Evolutionary conservation across 2,888 invertebrate species (phyloP).

Genomic region (Zygothrica quintamaculata): DNA sequence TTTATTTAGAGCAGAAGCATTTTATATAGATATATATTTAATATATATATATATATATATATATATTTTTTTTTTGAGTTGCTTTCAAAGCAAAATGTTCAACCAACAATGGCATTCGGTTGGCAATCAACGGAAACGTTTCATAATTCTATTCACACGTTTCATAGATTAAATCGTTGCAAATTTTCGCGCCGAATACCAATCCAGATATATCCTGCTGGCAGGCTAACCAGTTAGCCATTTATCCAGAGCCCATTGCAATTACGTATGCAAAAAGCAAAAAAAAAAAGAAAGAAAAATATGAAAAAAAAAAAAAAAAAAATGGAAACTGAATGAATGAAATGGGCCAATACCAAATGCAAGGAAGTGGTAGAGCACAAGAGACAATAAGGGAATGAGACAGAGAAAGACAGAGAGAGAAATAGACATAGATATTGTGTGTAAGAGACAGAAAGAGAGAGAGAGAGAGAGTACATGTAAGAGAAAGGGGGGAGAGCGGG

Average conservation of each 20-base stretch:
- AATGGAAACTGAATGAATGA: too few species aligned
- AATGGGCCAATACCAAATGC: constrained; percentile 33
- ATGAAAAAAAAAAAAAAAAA: too few species aligned
- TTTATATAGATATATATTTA: too few species aligned
- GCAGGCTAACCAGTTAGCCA: constrained; percentile 3
- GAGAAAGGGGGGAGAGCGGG: background rate
- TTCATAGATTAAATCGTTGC: constrained; percentile 37
- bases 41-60: too few species aligned
- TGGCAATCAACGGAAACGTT: constrained; percentile 34
- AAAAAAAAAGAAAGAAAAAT: too few species aligned
- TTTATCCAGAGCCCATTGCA: constrained; percentile 21
- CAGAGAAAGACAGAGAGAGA: background rate
- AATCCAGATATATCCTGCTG: constrained; percentile 21
- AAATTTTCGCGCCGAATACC: constrained; percentile 40
- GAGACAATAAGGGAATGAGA: constrained; percentile 3
- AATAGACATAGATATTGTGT: too few species aligned
- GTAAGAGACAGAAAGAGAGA: constrained; percentile 7
- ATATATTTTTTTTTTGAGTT: too few species aligned
- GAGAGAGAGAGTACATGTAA: background rate
- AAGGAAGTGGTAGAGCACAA: constrained; percentile 24
- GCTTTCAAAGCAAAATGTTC: background rate
- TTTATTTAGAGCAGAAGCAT: too few species aligned
- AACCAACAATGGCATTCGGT: constrained; percentile 2
- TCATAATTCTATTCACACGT: constrained; percentile 45
- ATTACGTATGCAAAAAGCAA: constrained; percentile 47